Conservation (phyloP, 2,113 vertebrate genomes). For the Seriola quinqueradiata region DNA sequence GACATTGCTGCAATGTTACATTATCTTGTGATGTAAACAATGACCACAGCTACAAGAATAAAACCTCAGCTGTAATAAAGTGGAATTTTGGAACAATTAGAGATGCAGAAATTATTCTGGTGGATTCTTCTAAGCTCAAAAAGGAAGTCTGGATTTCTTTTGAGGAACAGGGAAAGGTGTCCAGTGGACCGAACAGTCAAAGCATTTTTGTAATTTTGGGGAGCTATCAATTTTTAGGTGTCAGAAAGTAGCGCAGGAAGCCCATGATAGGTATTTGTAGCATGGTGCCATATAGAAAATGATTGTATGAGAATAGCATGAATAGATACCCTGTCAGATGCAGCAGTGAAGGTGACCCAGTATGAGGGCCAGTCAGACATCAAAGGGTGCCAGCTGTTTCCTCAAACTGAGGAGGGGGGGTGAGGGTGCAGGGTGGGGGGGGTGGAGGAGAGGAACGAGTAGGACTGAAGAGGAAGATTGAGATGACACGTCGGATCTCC, state of each 20-base stretch:
- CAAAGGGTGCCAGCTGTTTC: slow-evolving; percentile 91
- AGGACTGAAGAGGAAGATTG: slow-evolving; percentile 81
- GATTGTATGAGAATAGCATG: slow-evolving; percentile 58
- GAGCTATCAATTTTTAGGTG: slow-evolving; percentile 39
- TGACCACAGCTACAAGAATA: background rate
- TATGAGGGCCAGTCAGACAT: slow-evolving; percentile 85
- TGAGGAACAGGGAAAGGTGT: background rate
- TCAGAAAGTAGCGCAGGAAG: slow-evolving; percentile 34
- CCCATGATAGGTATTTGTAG: slow-evolving; percentile 45
- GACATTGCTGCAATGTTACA: background rate
- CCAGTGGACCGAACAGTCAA: slow-evolving; percentile 8
- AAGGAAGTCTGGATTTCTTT: background rate
- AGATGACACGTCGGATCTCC: slow-evolving; percentile 79
- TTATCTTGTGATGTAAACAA: background rate
- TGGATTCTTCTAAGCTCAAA: background rate
- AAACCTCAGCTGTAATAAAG: background rate
- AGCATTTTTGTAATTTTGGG: slow-evolving; percentile 36
- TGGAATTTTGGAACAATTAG: background rate
- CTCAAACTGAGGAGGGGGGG: slow-evolving; percentile 83
- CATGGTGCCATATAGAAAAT: slow-evolving; percentile 74
- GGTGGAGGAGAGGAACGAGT: slow-evolving; percentile 79
- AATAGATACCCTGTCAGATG: slow-evolving; percentile 76
- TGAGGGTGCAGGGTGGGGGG: background rate
- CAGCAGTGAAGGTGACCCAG: slow-evolving; percentile 89
- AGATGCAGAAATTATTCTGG: background rate